Percentiles rank a stretch among this genome's conserved stretches.
Evolutionary conservation across 2,888 invertebrate genomes (phyloP).

Genomic region (Nemurella pictetii): DNA sequence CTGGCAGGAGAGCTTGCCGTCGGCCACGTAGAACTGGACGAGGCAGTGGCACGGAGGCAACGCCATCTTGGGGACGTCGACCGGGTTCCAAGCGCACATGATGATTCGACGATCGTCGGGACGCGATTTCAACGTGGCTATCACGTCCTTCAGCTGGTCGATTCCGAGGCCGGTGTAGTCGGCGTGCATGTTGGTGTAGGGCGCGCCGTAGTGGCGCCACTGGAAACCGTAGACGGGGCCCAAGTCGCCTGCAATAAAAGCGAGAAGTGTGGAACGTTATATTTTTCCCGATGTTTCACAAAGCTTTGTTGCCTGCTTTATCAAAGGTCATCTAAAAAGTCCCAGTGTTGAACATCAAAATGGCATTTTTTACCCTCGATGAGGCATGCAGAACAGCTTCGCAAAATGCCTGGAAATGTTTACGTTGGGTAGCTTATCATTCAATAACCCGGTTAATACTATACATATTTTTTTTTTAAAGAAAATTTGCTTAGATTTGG

Average conservation of each 20-base stretch:
- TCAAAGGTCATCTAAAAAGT: too few species aligned
- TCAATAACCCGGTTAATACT: too few species aligned
- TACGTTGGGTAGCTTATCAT: too few species aligned
- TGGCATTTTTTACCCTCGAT: too few species aligned
- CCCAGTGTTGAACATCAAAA: too few species aligned
- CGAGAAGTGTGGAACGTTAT: too few species aligned
- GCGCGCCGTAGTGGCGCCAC: slow-evolving; percentile 96
- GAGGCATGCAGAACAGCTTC: too few species aligned
- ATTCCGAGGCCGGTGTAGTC: slow-evolving; percentile 86
- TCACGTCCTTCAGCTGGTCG: slow-evolving; percentile 83
- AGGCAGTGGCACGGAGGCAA: slow-evolving; percentile 96
- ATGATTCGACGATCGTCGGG: slow-evolving; percentile 89
- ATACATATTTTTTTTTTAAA: too few species aligned
- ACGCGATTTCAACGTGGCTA: slow-evolving; percentile 75
- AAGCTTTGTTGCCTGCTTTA: too few species aligned
- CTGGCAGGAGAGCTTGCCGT: slow-evolving; percentile 84
- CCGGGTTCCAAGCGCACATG: slow-evolving; percentile 94
- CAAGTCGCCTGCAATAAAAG: slow-evolving; percentile 88
- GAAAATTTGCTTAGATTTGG: too few species aligned
- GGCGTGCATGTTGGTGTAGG: slow-evolving; percentile 77
- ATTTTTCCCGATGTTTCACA: too few species aligned
- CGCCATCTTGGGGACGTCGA: slow-evolving; percentile 87
- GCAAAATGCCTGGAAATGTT: too few species aligned
- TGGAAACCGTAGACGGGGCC: slow-evolving; percentile 98
- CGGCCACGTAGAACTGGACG: slow-evolving; percentile 89